Evolutionary conservation across 1,140 invertebrate genomes (phyloP).

Genomic region (Chionoecetes opilio): DNA sequence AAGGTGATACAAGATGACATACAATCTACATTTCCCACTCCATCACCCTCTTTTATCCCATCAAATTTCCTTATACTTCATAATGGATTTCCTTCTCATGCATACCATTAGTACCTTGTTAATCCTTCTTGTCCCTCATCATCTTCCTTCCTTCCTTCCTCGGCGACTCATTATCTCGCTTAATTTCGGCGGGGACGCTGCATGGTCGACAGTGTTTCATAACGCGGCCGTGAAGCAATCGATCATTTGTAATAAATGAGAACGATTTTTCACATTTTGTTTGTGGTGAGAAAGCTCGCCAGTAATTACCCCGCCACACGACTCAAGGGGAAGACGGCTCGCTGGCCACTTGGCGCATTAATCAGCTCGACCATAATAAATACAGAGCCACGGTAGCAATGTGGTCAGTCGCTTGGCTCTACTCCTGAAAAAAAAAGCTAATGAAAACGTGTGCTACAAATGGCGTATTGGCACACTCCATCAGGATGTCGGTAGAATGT

Average conservation of each 20-base stretch:
- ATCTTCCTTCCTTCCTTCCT: neutral
- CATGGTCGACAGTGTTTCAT: constrained; percentile 36
- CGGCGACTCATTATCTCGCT: constrained; percentile 40
- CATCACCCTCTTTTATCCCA: neutral
- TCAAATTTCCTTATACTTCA: neutral
- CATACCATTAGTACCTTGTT: neutral
- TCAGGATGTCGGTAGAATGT: neutral
- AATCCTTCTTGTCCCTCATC: neutral
- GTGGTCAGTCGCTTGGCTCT: neutral
- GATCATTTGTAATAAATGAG: constrained; percentile 61
- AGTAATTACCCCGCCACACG: constrained; percentile 27
- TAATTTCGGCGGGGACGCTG: constrained; percentile 20
- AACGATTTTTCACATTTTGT: constrained; percentile 65
- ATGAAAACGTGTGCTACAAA: neutral
- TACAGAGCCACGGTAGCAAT: neutral
- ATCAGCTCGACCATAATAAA: constrained; percentile 11
- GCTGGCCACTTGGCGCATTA: neutral
- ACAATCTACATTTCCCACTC: neutral
- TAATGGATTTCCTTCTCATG: neutral
- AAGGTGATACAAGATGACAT: neutral
- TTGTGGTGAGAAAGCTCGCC: constrained; percentile 44
- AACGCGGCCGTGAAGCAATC: constrained; percentile 11
- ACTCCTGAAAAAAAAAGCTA: neutral
- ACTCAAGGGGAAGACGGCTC: neutral
- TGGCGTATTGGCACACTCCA: neutral